These are phyloP conservation scores for Heterotilapia buettikoferi DNA, from an alignment of 2,113 vertebrate genomes.

Conservation along the genomic window DNA sequence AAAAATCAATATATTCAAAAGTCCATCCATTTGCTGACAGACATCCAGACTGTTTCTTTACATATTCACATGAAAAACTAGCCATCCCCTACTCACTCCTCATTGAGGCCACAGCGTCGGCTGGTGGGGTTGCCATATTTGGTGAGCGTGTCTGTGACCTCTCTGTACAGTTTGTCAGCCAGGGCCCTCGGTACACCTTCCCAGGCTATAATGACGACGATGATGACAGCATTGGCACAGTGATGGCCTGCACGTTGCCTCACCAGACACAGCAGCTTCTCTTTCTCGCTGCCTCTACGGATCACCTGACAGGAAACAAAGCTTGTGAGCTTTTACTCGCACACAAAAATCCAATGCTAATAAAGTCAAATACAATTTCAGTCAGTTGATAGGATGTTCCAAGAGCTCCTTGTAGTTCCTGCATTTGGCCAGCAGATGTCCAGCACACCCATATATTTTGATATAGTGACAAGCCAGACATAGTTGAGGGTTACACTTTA, in stretches of 20 bases:
- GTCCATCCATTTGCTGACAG: not conserved
- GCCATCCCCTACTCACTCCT: constrained; percentile 79
- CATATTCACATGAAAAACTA: not conserved
- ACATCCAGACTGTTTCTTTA: not conserved
- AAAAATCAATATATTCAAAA: not conserved
- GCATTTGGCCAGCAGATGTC: not conserved
- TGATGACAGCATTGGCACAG: constrained; percentile 88
- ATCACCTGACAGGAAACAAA: constrained; percentile 79
- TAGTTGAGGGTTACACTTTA: not conserved
- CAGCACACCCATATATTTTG: not conserved
- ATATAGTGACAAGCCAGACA: not conserved
- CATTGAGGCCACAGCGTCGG: constrained; percentile 94
- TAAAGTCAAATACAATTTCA: not conserved
- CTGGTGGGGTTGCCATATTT: constrained; percentile 92
- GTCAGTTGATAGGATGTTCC: not conserved
- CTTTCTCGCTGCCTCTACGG: constrained; percentile 82
- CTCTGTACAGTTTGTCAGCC: constrained; percentile 88
- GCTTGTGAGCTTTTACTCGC: not conserved
- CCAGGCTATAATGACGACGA: constrained; percentile 96
- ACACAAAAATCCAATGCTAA: not conserved
- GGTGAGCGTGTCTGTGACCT: constrained; percentile 86
- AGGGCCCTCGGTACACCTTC: constrained; percentile 86
- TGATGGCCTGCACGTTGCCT: constrained; percentile 88
- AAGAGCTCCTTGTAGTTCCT: not conserved
- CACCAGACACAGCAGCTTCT: constrained; percentile 93